These are phyloP conservation scores for Mycetomoellerius zeteki DNA, from an alignment of 1,140 invertebrate genomes.

Conservation along the genomic window DNA sequence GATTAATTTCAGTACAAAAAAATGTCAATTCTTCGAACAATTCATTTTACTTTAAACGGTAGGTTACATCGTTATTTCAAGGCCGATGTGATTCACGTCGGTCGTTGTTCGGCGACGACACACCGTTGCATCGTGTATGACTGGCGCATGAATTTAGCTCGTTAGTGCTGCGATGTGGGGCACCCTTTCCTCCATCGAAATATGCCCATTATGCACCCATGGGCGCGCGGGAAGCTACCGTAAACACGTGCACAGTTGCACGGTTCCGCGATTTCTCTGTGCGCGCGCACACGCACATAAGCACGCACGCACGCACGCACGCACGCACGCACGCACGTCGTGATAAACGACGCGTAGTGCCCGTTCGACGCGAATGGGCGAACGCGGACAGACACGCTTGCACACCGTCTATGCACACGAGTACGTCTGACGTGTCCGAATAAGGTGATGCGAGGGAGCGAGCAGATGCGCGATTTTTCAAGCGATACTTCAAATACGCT, in stretches of 20 bases:
- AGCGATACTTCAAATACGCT: conserved; percentile 2
- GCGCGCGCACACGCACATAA: background rate
- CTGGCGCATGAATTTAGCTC: conserved; percentile 47
- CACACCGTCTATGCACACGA: conserved; percentile 36
- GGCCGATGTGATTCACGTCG: background rate
- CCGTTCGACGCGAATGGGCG: conserved; percentile 53
- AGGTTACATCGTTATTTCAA: background rate
- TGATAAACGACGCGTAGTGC: conserved; percentile 55
- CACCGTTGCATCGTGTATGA: background rate
- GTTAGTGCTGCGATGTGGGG: conserved; percentile 41
- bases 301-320: background rate
- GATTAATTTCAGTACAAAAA: too few species aligned
- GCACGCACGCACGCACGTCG: background rate
- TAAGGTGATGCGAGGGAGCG: conserved; percentile 69
- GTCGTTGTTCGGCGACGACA: conserved; percentile 16
- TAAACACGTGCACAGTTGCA: conserved; percentile 51
- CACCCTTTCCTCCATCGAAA: conserved; percentile 52
- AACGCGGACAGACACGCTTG: conserved; percentile 34
- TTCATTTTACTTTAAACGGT: background rate
- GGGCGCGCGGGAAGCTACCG: conserved; percentile 56
- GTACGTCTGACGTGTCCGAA: conserved; percentile 69
- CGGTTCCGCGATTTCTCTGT: conserved; percentile 54
- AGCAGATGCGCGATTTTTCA: conserved; percentile 42
- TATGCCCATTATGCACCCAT: conserved; percentile 45
- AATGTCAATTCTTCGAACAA: background rate